Base-by-base conservation (phyloP, 2,797 vertebrate genomes). In the Sylvia borin region DNA sequence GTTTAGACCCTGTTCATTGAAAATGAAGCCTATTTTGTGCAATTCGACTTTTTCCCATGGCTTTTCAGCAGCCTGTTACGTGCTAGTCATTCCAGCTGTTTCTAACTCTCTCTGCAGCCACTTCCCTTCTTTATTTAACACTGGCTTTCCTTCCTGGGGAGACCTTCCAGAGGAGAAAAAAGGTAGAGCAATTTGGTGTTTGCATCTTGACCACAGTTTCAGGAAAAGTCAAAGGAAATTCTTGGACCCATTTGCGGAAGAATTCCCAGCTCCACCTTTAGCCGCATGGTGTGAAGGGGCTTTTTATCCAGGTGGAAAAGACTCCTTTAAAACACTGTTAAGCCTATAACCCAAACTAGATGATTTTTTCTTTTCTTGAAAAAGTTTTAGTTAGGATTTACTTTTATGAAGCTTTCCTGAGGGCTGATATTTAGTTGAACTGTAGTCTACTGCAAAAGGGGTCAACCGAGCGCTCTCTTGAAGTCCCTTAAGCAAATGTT, bases 401-500 rank as follows among this genome's bases (percentile, higher is more conserved):
- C 50, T 87, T 88, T 58, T 58, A 48, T 34, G 26, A 81, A 68
- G 51, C 31, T 88, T 92, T 91, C 67, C 68, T 85, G 65, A 80
- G 45, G 53, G 17, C 20, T 94, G 81, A 45, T 91, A 71, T 77
- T 97, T 85, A 91, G 57, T 80, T 80, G 64, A 87, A 72, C 78
- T 68, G 31, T 43, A 62, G 38, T 54, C 67, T 75, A 2, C 40
- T 85, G 48, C 13, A 36, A 47, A 88, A 75, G 19, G n/a, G 54
- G 74, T 85, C 47, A 88, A 60, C 16, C 50, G 40, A 80, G 34
- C 21, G 14, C 25, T 94, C 24, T 82, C 48, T 62, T 82, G 31
- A 82, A 75, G 58, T 86, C 85, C 54, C 51, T 88, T 73, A 82
- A 85, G 82, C 90, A 92, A 96, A 82, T 92, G 31, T 61, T 94